Base-by-base conservation (phyloP, 2,113 vertebrate species). In the Xiphias gladius region DNA sequence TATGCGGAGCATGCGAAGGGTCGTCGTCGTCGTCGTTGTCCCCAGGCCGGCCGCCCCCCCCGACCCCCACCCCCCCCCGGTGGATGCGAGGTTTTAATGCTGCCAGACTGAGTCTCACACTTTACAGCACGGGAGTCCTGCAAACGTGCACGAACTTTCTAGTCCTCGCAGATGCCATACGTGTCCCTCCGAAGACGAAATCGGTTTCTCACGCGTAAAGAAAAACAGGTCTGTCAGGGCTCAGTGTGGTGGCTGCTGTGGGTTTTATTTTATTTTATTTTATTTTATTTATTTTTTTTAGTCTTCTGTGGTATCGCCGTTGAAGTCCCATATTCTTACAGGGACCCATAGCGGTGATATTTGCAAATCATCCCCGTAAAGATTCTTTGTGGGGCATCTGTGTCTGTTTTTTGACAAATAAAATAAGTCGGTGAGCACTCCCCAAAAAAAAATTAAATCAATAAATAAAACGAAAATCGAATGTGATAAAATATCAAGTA, bases 341-440 rank as follows among this genome's bases (percentile, higher is more conserved):
- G 72, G 59, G 54, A 87, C 46, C 59, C 78, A 71, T 50, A 73
- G 55, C 75, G 3, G 67, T 32, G 41, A 62, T 50, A 74, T 37
- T 20, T 75, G 73, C 68, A 70, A 76, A 74, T 74, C 35, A 64
- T 50, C 70, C 17, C 7, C 37, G 39, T 50, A 46, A 55, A 19
- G 69, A 35, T 3, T 32, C 3, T 28, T 39, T 35, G 22, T 39
- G 22, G 19, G 67, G n/a, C 48, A 26, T 7, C 11, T 58, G 26
- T 13, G 43, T 30, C 57, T 26, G 46, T 64, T 80, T 64, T 80
- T 52, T 54, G 30, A 35, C 22, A 50, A 69, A 50, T 10, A 0
- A 4, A 2, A 75, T n/a, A 7, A 39, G 8, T 10, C 32, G 6
- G 3, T 4, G 32, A 35, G 6, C 6, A 4, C 3, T 55, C 19